These are phyloP conservation scores for Caloenas nicobarica DNA, from an alignment of 2,113 vertebrate species.

Conservation along the genomic window DNA sequence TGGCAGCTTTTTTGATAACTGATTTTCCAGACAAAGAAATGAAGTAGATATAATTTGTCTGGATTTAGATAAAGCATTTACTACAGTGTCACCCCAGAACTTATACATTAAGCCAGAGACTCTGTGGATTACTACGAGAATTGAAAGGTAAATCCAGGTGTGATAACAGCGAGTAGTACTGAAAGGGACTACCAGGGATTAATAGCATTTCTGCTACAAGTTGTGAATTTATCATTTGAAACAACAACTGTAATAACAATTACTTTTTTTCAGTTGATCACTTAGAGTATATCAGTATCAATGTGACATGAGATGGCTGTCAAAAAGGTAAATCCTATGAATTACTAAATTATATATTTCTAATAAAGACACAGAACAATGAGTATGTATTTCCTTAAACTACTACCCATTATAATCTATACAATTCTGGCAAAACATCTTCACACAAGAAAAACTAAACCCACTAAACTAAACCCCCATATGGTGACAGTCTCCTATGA, in stretches of 20 bases:
- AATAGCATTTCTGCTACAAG: background rate
- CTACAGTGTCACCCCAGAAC: background rate
- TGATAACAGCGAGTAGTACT: background rate
- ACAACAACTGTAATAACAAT: background rate
- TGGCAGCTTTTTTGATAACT: slow-evolving; percentile 26
- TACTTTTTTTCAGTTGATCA: background rate
- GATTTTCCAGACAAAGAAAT: slow-evolving; percentile 43
- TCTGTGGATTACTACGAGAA: background rate
- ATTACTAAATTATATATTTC: background rate
- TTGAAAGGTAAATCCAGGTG: background rate
- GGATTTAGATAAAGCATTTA: slow-evolving; percentile 31
- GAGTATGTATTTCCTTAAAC: background rate
- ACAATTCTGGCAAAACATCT: background rate
- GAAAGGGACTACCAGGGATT: background rate
- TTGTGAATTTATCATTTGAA: background rate
- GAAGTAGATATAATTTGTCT: slow-evolving; percentile 28
- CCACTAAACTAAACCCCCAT: background rate
- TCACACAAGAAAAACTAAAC: background rate
- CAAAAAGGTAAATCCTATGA: background rate
- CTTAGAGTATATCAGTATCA: background rate
- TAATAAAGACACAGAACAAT: background rate
- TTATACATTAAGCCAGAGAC: background rate
- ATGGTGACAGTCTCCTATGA: background rate
- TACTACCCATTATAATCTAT: background rate
- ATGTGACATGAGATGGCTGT: background rate